A percentile compares a stretch with the other conserved stretches of the same genome.
phyloP scores from a whole-genome alignment of 2,113 vertebrate species.

The Prunella himalayana region DNA sequence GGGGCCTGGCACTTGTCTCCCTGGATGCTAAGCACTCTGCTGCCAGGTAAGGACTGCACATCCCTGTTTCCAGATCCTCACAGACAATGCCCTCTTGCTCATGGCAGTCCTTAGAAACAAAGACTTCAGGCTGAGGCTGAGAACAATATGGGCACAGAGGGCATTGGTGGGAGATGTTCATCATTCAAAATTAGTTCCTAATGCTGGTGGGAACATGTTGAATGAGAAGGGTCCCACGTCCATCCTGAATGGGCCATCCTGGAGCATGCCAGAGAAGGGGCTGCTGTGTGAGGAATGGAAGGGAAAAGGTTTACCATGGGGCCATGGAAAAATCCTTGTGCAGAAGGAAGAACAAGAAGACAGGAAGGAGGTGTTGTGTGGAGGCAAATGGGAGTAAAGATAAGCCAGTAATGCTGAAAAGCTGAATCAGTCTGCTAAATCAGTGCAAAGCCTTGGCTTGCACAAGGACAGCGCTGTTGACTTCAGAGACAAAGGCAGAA shows the following conservation, averaged over 20 bases:
- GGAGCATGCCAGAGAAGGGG: background rate
- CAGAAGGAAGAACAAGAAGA: background rate
- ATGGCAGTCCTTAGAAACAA: background rate
- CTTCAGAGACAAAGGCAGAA: background rate
- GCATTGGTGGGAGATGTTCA: background rate
- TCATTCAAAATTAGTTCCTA: background rate
- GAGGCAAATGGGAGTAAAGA: background rate
- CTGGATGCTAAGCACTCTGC: background rate
- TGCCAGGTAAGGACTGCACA: background rate
- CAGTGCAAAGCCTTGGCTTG: background rate
- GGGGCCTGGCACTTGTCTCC: background rate
- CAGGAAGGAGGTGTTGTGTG: background rate
- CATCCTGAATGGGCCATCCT: background rate
- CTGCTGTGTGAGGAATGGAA: background rate
- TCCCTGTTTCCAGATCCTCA: background rate
- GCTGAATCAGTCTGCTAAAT: background rate
- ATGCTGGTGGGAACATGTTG: background rate
- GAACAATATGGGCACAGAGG: background rate
- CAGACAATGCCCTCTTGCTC: background rate
- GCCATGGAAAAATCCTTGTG: background rate
- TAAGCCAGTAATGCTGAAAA: background rate
- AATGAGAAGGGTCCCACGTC: background rate
- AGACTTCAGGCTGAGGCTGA: background rate
- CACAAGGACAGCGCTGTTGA: background rate
- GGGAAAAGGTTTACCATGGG: background rate